A percentile compares a stretch with the other conserved stretches of the same genome.
These are phyloP conservation scores for Marmota flaviventris DNA, from an alignment of 2,113 vertebrate genomes.

Conservation along the genomic window DNA sequence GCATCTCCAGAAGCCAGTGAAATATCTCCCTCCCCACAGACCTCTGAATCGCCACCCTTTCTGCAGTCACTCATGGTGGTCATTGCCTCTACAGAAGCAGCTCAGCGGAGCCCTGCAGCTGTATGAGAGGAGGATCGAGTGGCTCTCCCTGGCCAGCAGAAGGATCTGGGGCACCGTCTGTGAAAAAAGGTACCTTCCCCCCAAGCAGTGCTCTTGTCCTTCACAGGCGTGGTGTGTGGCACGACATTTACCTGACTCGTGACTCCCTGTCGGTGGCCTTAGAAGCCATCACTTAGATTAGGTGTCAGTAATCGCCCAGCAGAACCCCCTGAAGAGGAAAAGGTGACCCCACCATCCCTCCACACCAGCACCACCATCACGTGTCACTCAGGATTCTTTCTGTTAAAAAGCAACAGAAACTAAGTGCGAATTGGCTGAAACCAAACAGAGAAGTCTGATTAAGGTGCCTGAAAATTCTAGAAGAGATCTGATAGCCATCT, in stretches of 20 bases:
- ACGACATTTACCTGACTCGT: not conserved
- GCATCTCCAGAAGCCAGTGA: not conserved
- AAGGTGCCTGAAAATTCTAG: slow-evolving; percentile 10
- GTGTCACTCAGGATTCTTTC: not conserved
- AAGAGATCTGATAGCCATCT: not conserved
- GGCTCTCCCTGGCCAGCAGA: slow-evolving; percentile 89
- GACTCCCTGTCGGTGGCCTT: not conserved
- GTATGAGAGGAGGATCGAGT: slow-evolving; percentile 88
- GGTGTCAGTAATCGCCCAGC: not conserved
- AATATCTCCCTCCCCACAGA: not conserved
- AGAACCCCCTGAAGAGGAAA: not conserved
- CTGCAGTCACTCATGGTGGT: not conserved
- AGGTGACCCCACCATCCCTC: not conserved
- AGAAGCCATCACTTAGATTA: not conserved
- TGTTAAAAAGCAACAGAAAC: not conserved
- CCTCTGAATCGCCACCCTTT: not conserved
- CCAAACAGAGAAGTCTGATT: not conserved
- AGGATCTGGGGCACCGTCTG: slow-evolving; percentile 92
- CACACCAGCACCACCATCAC: too few relatives aligned
- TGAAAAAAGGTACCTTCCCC: slow-evolving; percentile 89
- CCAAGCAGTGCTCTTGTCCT: not conserved
- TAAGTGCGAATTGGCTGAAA: not conserved
- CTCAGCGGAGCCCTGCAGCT: slow-evolving; percentile 83
- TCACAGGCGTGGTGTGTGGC: not conserved
- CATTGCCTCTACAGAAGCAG: slow-evolving; percentile 83